Evolutionary conservation across 2,888 invertebrate genomes (phyloP), one percentile per base, ranked within the genome.

Genomic region (Adelognathus sp.): DNA sequence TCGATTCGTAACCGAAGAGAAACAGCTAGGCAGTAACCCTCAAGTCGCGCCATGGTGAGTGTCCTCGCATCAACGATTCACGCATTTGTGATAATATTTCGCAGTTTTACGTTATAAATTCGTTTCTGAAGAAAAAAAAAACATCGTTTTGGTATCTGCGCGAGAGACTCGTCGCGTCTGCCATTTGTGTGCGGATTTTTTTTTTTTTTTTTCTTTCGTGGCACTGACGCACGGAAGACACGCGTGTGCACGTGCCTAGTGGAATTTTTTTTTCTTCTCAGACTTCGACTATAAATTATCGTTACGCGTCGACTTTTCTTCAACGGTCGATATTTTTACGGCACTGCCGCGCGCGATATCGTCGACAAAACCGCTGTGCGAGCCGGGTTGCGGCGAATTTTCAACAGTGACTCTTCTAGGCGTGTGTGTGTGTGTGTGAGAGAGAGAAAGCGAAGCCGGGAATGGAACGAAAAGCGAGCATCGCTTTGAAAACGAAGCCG

Each of bases 181-280:
- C 78, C 78, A 78, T 78, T n/a, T 78, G 74, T 64, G 60, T 70
- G 74, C 78, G 78, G 78, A 73, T 39, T 71, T 71, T 72, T n/a
- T n/a, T n/a, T n/a, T n/a, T n/a, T n/a, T n/a, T n/a, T n/a, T n/a
- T n/a, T n/a, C n/a, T n/a, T 66, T 69, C 76, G 81, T 83, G 83
- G 82, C 81, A 83, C 82, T 83, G 86, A 84, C 86, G 86, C 86
- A 76, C 77, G 73, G 66, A 7, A 54, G 33, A 73, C 61, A 76
- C 83, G 81, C 83, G 82, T 82, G 81, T 80, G 82, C 84, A 84
- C 83, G 81, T 83, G 81, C 81, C 46, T 21, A 36, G 7, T 4
- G 2, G 11, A 54, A 31, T n/a, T 44, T 41, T 56, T 74, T 31
- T 67, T 31, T 18, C 14, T 24, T 36, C 7, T 31, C 18, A n/a